These are phyloP conservation scores for Larimichthys polyactis DNA, from an alignment of 2,113 vertebrate species.

Conservation along the genomic window DNA sequence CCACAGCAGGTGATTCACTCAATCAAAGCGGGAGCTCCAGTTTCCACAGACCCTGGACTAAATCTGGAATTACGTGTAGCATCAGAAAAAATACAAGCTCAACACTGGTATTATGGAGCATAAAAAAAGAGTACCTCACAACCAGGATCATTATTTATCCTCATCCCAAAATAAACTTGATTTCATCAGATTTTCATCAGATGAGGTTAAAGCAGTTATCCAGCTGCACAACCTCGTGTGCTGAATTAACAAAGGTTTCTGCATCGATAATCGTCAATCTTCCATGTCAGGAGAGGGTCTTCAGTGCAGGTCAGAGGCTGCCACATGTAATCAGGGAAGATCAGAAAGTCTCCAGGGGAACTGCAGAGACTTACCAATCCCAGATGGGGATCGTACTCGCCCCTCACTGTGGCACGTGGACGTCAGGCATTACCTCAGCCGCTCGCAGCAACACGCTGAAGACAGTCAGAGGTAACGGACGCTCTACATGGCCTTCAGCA, in stretches of 20 bases:
- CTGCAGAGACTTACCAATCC: constrained; percentile 76
- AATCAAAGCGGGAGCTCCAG: constrained; percentile 62
- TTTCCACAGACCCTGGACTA: constrained; percentile 55
- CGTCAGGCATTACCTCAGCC: constrained; percentile 64
- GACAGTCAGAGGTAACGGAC: constrained; percentile 18
- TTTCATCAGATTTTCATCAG: constrained; percentile 47
- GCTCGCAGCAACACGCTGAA: neutral
- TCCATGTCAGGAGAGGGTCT: constrained; percentile 80
- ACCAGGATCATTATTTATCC: constrained; percentile 14
- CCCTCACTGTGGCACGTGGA: constrained; percentile 65
- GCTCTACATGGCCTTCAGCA: neutral
- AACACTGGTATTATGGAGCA: neutral
- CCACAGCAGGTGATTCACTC: constrained; percentile 81
- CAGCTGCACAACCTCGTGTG: constrained; percentile 66
- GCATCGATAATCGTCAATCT: constrained; percentile 85
- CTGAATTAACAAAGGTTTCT: constrained; percentile 84
- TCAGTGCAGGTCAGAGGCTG: constrained; percentile 81
- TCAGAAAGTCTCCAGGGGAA: constrained; percentile 73
- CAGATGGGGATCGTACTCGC: constrained; percentile 80
- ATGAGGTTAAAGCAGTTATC: constrained; percentile 70
- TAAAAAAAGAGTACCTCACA: constrained; percentile 25
- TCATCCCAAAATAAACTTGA: constrained; percentile 32
- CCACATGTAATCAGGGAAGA: constrained; percentile 85
- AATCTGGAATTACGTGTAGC: constrained; percentile 55
- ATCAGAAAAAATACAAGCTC: constrained; percentile 23